phyloP scores from a whole-genome alignment of 2,888 invertebrate genomes.

The Pollenia labialis region DNA sequence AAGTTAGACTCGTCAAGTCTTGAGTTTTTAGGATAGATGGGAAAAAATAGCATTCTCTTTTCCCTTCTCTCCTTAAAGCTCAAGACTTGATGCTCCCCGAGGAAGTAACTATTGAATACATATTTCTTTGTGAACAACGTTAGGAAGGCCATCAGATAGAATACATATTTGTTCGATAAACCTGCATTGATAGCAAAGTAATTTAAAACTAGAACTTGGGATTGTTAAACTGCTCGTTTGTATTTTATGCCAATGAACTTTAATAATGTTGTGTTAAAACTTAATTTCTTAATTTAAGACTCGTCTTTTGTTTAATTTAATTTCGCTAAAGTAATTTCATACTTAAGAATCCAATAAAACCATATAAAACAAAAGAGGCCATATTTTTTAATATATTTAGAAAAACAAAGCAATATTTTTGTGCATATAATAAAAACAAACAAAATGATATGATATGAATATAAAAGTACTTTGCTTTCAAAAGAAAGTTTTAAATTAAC shows the following conservation, averaged over 20 bases:
- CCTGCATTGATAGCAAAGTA: background rate
- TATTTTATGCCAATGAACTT: slow-evolving; percentile 16
- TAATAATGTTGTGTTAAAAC: background rate
- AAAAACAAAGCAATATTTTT: background rate
- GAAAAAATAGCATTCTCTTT: no score
- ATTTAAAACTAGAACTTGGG: background rate
- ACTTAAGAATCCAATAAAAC: no score
- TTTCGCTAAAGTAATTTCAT: background rate
- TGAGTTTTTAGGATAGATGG: no score
- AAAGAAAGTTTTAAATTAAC: background rate
- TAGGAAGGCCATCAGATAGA: no score
- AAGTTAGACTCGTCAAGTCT: no score
- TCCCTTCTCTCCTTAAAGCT: no score
- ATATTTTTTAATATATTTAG: background rate
- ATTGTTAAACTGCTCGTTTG: background rate
- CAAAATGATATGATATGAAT: background rate
- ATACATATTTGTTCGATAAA: no score
- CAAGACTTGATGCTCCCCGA: no score
- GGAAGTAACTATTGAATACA: no score
- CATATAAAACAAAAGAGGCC: no score
- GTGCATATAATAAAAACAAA: slow-evolving; percentile 13
- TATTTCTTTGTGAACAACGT: no score
- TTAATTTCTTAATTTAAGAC: slow-evolving; percentile 21
- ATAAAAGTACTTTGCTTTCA: background rate
- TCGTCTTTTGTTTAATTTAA: slow-evolving; percentile 10